Percentiles rank a stretch among this genome's conserved stretches.
These are phyloP conservation scores for Ptychodera flava DNA, from an alignment of 35 echinoderm and acorn worm genomes.

Conservation along the genomic window DNA sequence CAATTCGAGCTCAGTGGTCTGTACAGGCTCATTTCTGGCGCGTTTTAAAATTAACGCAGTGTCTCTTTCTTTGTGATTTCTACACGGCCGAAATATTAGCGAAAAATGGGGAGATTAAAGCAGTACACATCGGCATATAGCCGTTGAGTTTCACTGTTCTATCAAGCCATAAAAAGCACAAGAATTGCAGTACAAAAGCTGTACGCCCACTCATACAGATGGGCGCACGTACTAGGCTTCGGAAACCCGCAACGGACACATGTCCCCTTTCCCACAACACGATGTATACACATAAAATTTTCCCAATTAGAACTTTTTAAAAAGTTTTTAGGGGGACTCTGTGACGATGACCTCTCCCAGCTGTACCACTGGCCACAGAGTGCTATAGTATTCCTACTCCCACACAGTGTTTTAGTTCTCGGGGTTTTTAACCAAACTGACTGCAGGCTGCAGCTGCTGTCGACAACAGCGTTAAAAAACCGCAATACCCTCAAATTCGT, in stretches of 20 bases:
- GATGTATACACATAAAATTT: background rate
- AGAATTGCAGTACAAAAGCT: background rate
- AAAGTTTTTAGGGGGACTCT: background rate
- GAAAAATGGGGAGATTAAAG: background rate
- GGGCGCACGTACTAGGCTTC: background rate
- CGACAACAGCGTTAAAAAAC: background rate
- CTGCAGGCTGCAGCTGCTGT: background rate
- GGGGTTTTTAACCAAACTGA: background rate
- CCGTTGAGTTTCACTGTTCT: background rate
- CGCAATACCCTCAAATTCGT: background rate
- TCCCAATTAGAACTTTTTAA: constrained; percentile 2
- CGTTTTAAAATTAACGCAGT: background rate
- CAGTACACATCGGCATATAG: background rate
- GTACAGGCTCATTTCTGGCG: too few relatives aligned
- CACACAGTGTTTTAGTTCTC: background rate
- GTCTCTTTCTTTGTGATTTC: background rate
- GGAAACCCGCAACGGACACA: background rate
- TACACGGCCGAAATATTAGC: background rate
- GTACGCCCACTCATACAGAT: background rate
- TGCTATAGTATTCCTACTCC: too few relatives aligned
- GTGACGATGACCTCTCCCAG: background rate
- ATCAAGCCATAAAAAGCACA: background rate
- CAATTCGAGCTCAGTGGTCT: too few relatives aligned
- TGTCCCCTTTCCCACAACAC: background rate
- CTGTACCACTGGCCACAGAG: background rate